Evolutionary conservation across 53 echinoderm and acorn worm species (phyloP), one percentile per base, ranked within the genome.

Genomic region (Luidia sarsii): DNA sequence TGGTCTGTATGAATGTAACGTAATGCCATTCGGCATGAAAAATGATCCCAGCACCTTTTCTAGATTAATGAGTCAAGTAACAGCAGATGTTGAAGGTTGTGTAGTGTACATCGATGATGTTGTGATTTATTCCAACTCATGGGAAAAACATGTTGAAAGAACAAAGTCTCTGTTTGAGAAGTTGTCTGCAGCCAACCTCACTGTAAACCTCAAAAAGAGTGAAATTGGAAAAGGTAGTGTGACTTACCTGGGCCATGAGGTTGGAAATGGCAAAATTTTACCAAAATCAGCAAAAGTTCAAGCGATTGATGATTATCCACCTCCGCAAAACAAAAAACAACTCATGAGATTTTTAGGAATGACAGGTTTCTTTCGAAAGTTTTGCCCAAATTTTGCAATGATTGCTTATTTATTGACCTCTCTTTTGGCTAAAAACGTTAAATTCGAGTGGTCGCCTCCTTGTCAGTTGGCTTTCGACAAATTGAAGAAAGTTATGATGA

Each of bases 331-430:
- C 31, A 57, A 71, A 52, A 37, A 45, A 46, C 70, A 85, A 39
- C 22, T 85, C 15, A 23, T 46, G 15, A 20, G 81, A 48, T 68
- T 89, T 37, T 25, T 89, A 15, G 89, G 72, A 1, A 89, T 85
- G 85, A 33, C 32, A 11, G 72, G 89, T 16, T 89, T 70, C 52
- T 89, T 66, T 36, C 64, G 83, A 7, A 90, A 67, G 18, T 82
- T 90, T 41, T 62, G 64, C 31, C 33, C 37, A 57, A 91, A 87
- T 43, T 77, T 82, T 39, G 29, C 24, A 20, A 29, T 33, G 21
- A 24, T 83, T 48, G 65, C 32, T 2, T 39, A n/a, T 2, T 85
- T 85, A 11, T 80, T 88, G 48, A 90, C 90, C 19, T 75, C 72
- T 22, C 74, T 87, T 20, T 46, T 87, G 20, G 60, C 62, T 23